These are phyloP conservation scores for Festucalex cinctus DNA, from an alignment of 2,113 vertebrate species.

Conservation along the genomic window DNA sequence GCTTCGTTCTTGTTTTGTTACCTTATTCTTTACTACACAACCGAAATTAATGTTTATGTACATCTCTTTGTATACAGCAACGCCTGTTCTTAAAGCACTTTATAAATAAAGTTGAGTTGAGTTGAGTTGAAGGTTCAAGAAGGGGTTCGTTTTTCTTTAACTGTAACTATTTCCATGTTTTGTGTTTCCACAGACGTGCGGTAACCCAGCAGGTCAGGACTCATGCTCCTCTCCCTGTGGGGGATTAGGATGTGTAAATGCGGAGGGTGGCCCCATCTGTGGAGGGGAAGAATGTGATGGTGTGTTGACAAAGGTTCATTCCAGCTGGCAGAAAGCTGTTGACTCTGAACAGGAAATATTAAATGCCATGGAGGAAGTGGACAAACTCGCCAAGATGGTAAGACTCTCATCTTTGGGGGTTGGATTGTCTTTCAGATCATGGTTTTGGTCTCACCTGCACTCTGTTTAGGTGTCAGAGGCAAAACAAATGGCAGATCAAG, in stretches of 20 bases:
- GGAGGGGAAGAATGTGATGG: slow-evolving; percentile 84
- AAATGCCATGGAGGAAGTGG: slow-evolving; percentile 87
- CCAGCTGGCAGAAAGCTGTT: slow-evolving; percentile 79
- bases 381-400: slow-evolving; percentile 93
- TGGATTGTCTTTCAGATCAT: not conserved
- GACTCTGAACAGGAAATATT: slow-evolving; percentile 86
- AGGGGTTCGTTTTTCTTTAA: too few relatives aligned
- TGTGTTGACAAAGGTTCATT: slow-evolving; percentile 74
- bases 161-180: not conserved
- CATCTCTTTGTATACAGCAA: too few relatives aligned
- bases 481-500: slow-evolving; percentile 87
- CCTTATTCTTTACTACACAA: too few relatives aligned
- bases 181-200: slow-evolving; percentile 78
- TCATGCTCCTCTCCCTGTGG: slow-evolving; percentile 78
- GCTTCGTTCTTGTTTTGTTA: too few relatives aligned
- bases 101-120: too few relatives aligned
- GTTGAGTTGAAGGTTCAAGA: too few relatives aligned
- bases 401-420: slow-evolving; percentile 12
- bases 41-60: too few relatives aligned
- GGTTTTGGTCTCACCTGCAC: not conserved
- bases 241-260: slow-evolving; percentile 78
- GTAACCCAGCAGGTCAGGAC: slow-evolving; percentile 73
- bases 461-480: slow-evolving; percentile 83
- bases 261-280: slow-evolving; percentile 77
- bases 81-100: too few relatives aligned